These are phyloP conservation scores for Acipenser oxyrinchus DNA, from an alignment of 2,797 vertebrate species.

Conservation along the genomic window DNA sequence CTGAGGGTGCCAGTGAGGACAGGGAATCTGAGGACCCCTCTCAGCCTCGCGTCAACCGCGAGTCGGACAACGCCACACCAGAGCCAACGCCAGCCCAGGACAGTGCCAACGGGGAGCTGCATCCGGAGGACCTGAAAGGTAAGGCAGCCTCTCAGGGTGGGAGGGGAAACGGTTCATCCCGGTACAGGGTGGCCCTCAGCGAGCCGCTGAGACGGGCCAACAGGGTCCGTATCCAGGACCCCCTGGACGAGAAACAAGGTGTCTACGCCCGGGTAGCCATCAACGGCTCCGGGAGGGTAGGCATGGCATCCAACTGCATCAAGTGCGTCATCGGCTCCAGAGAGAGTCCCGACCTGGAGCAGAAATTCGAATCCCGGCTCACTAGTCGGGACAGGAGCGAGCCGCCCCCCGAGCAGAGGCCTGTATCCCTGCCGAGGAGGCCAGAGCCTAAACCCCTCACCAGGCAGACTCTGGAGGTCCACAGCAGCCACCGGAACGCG, in stretches of 20 bases:
- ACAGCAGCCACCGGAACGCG: slow-evolving; percentile 33
- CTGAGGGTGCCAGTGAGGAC: slow-evolving; percentile 71
- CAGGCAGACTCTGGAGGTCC: slow-evolving; percentile 43
- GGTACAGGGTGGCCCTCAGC: slow-evolving; percentile 56
- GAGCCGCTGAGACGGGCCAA: slow-evolving; percentile 68
- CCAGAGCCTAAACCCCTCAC: slow-evolving; percentile 34
- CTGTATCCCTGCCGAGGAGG: slow-evolving; percentile 27
- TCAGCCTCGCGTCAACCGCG: slow-evolving; percentile 47
- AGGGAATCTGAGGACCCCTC: slow-evolving; percentile 56
- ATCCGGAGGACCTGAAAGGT: slow-evolving; percentile 76
- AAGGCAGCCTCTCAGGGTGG: slow-evolving; percentile 56
- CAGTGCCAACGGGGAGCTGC: slow-evolving; percentile 58
- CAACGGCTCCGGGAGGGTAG: slow-evolving; percentile 71
- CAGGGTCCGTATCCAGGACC: slow-evolving; percentile 55
- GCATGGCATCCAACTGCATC: slow-evolving; percentile 85
- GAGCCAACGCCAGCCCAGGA: slow-evolving; percentile 32
- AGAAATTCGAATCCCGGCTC: slow-evolving; percentile 42
- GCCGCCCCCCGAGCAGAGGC: slow-evolving; percentile 19
- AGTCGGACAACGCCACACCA: slow-evolving; percentile 34
- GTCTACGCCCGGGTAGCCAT: slow-evolving; percentile 71
- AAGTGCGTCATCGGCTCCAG: slow-evolving; percentile 77
- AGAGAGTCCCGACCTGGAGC: slow-evolving; percentile 69
- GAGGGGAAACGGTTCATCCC: slow-evolving; percentile 42
- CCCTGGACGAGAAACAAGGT: slow-evolving; percentile 48
- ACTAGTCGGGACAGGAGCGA: not conserved